Conservation (phyloP, 2,797 vertebrate genomes). For the Lates japonicus region DNA sequence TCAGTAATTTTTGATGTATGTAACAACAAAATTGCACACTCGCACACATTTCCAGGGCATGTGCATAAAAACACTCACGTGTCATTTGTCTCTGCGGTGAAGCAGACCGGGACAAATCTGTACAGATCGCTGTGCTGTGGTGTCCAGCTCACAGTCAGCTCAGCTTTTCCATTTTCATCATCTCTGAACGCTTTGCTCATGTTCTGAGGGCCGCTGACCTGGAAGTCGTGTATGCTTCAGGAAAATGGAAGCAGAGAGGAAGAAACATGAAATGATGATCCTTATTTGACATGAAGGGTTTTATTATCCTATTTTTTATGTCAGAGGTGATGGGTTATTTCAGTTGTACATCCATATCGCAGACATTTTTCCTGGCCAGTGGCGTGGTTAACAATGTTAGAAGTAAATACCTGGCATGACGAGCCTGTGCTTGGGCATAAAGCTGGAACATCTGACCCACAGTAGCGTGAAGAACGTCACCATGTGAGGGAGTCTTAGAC, state of each 20-base stretch:
- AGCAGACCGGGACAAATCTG: conserved; percentile 77
- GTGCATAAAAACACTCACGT: conserved; percentile 55
- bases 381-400: no score
- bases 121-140: conserved; percentile 64
- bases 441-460: no score
- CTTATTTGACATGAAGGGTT: neutral
- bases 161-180: conserved; percentile 23
- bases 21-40: no score
- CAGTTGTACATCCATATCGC: no score
- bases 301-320: neutral
- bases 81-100: conserved; percentile 78
- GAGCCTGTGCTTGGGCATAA: no score
- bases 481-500: no score
- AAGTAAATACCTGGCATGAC: no score
- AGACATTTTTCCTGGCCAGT: no score
- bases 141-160: conserved; percentile 73
- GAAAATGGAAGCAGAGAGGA: conserved; percentile 1
- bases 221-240: conserved; percentile 77
- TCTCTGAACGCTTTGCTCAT: conserved; percentile 71
- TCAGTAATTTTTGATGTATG: no score
- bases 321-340: no score
- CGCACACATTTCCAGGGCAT: neutral
- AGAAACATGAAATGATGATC: neutral
- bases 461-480: no score
- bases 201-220: conserved; percentile 80